Conservation (phyloP, 2,797 vertebrate species). For the Perodicticus potto region DNA sequence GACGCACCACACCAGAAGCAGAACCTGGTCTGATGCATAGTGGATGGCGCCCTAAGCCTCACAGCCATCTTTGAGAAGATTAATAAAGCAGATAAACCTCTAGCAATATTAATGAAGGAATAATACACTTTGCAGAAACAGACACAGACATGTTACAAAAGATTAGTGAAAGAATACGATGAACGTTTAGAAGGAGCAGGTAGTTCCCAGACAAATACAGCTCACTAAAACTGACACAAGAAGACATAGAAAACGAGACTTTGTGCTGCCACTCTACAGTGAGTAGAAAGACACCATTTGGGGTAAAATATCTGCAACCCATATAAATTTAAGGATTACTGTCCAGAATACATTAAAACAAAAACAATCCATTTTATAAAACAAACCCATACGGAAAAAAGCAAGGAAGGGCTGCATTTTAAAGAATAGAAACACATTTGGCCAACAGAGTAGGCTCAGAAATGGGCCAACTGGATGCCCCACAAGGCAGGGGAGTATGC, state of each 20-base stretch:
- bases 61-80: neutral
- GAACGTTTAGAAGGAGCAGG: neutral
- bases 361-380: neutral
- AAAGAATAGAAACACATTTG: neutral
- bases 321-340: neutral
- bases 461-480: neutral
- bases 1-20: too few species aligned
- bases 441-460: neutral
- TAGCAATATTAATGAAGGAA: neutral
- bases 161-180: neutral
- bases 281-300: neutral
- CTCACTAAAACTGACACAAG: neutral
- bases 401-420: neutral
- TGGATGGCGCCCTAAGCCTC: neutral
- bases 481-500: rapidly evolving
- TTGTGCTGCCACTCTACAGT: neutral
- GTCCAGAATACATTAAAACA: neutral
- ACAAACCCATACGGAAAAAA: neutral
- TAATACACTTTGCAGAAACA: neutral
- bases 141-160: neutral
- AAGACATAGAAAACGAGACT: neutral
- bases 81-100: neutral
- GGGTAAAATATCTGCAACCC: too few species aligned
- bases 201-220: neutral
- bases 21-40: neutral